Conservation (phyloP, 2,888 invertebrate species). For the Spodoptera littoralis region DNA sequence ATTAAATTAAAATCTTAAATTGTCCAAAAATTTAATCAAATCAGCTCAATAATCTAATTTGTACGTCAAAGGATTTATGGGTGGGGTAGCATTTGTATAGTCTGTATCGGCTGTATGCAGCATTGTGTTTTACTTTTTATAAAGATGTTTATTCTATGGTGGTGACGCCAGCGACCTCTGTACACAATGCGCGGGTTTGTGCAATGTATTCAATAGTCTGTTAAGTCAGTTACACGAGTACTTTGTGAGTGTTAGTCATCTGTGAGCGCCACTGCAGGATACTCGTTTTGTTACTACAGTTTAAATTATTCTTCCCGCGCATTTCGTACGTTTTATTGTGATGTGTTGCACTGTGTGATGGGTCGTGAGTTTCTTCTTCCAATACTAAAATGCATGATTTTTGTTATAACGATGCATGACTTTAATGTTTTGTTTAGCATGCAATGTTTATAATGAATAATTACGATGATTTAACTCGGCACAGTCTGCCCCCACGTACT, state of each 20-base stretch:
- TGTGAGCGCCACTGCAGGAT: conserved; percentile 33
- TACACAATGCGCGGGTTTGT: conserved; percentile 22
- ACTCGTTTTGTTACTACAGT: conserved; percentile 41
- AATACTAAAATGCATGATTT: conserved; percentile 11
- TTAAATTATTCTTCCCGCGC: conserved; percentile 12
- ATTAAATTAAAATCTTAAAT: conserved; percentile 19
- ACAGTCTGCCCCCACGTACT: conserved; percentile 13
- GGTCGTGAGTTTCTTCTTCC: conserved; percentile 68
- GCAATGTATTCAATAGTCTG: conserved; percentile 24
- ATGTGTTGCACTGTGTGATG: conserved; percentile 63
- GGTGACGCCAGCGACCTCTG: conserved; percentile 49
- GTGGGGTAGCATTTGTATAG: conserved; percentile 39
- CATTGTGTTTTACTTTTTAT: conserved; percentile 35
- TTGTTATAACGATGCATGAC: conserved; percentile 21
- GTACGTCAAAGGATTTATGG: conserved; percentile 42
- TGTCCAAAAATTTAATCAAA: neutral
- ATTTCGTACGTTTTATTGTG: conserved; percentile 49
- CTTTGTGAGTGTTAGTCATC: conserved; percentile 44
- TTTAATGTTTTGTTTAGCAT: conserved; percentile 3
- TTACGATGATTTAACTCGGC: conserved; percentile 2
- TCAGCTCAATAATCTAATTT: conserved; percentile 13
- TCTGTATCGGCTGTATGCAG: neutral
- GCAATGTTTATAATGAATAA: neutral
- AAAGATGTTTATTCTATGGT: conserved; percentile 36
- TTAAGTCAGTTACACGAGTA: conserved; percentile 15